These are phyloP conservation scores for Corynorhinus townsendii DNA, from an alignment of 2,113 vertebrate genomes.

Conservation along the genomic window DNA sequence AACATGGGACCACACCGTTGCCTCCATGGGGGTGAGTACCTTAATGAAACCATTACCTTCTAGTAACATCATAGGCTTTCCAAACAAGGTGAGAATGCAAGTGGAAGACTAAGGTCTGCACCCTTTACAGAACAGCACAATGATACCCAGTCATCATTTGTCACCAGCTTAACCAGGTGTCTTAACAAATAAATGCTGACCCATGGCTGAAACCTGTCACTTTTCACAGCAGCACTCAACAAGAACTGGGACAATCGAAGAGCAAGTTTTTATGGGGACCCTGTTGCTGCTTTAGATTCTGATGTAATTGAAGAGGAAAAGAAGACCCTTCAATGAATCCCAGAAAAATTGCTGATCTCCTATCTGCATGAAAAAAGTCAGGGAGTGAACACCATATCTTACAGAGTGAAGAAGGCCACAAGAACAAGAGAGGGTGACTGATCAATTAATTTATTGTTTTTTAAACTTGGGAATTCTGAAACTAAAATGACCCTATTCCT, in stretches of 20 bases:
- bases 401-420: slow-evolving; percentile 88
- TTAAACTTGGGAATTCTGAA: slow-evolving; percentile 73
- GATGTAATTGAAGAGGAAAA: slow-evolving; percentile 78
- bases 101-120: slow-evolving; percentile 45
- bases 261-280: slow-evolving; percentile 89
- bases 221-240: slow-evolving; percentile 90
- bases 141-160: slow-evolving; percentile 54
- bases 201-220: slow-evolving; percentile 89
- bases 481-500: slow-evolving; percentile 71
- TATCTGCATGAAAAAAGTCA: slow-evolving; percentile 79
- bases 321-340: slow-evolving; percentile 75
- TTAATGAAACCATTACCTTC: slow-evolving; percentile 78
- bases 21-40: slow-evolving; percentile 78
- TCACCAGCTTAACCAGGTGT: slow-evolving; percentile 61
- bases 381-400: slow-evolving; percentile 80
- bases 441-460: slow-evolving; percentile 62
- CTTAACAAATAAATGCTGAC: slow-evolving; percentile 81
- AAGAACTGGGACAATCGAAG: slow-evolving; percentile 87
- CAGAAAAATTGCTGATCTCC: slow-evolving; percentile 72
- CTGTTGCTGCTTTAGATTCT: slow-evolving; percentile 93
- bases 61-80: slow-evolving; percentile 67
- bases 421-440: slow-evolving; percentile 80
- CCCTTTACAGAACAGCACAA: slow-evolving; percentile 63
- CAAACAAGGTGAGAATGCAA: slow-evolving; percentile 41
- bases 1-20: slow-evolving; percentile 22